Evolutionary conservation across 2,113 vertebrate species (phyloP).

Genomic region (Callospermophilus lateralis): DNA sequence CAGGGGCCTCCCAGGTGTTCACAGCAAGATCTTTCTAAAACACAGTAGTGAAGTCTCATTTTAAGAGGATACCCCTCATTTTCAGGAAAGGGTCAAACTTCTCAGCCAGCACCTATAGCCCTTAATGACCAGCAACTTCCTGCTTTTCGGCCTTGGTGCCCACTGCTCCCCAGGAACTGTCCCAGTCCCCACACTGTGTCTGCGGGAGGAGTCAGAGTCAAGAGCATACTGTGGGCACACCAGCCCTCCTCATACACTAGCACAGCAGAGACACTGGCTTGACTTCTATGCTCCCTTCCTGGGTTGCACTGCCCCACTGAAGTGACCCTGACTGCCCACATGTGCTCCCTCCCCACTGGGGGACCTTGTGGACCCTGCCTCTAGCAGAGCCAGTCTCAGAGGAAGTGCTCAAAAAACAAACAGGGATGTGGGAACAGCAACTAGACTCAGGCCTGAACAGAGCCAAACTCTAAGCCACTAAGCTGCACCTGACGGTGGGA

Average conservation of each 20-base stretch:
- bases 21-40: background rate
- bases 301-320: background rate
- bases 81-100: background rate
- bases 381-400: background rate
- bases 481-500: background rate
- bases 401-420: background rate
- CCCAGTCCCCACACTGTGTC: background rate
- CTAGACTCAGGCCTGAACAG: background rate
- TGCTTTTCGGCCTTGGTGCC: background rate
- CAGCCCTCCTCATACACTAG: background rate
- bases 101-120: rapidly evolving
- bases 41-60: rapidly evolving
- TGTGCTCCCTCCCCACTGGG: background rate
- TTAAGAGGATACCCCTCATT: background rate
- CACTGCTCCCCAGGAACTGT: background rate
- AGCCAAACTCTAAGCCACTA: background rate
- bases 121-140: background rate
- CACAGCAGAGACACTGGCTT: background rate
- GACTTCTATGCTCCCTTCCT: too few relatives aligned
- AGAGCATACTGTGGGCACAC: background rate
- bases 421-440: background rate
- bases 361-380: background rate
- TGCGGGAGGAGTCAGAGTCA: background rate
- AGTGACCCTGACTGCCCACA: background rate
- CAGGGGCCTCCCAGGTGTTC: background rate